Evolutionary conservation across 53 echinoderm and acorn worm species (phyloP).

Genomic region (Zoroaster sp.): DNA sequence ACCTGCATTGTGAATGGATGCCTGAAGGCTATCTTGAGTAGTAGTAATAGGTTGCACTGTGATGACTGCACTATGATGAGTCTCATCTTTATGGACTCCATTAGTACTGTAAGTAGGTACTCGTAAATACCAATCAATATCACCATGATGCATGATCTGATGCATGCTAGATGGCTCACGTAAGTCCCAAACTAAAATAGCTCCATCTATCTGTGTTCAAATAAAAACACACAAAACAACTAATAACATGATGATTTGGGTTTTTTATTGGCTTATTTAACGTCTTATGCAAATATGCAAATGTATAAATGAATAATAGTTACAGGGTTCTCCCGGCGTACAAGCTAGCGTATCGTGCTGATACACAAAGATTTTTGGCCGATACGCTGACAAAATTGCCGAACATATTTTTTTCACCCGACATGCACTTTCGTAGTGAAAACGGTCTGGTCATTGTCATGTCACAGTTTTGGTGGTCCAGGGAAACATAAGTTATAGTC

Average conservation of each 20-base stretch:
- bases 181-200: conserved; percentile 93
- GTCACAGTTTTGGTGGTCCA: too few relatives aligned
- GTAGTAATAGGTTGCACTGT: conserved; percentile 83
- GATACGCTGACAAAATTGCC: too few relatives aligned
- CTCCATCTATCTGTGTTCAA: conserved; percentile 79
- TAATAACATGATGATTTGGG: not conserved
- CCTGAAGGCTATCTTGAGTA: conserved; percentile 70
- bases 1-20: conserved; percentile 28
- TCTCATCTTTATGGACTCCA: conserved; percentile 76
- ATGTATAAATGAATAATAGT: too few relatives aligned
- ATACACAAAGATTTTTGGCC: too few relatives aligned
- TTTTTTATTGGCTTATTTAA: not conserved
- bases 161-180: conserved; percentile 91
- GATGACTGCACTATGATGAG: conserved; percentile 78
- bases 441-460: too few relatives aligned
- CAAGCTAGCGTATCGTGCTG: too few relatives aligned
- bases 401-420: too few relatives aligned
- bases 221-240: not conserved
- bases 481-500: too few relatives aligned
- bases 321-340: too few relatives aligned
- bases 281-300: too few relatives aligned
- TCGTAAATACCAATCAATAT: conserved; percentile 59
- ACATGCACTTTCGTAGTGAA: too few relatives aligned
- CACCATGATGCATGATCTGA: conserved; percentile 39
- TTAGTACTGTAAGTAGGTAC: conserved; percentile 95